A percentile compares a stretch with the other conserved stretches of the same genome.
Conservation (phyloP, 2,888 invertebrate genomes). For the Mechanitis messenoides region DNA sequence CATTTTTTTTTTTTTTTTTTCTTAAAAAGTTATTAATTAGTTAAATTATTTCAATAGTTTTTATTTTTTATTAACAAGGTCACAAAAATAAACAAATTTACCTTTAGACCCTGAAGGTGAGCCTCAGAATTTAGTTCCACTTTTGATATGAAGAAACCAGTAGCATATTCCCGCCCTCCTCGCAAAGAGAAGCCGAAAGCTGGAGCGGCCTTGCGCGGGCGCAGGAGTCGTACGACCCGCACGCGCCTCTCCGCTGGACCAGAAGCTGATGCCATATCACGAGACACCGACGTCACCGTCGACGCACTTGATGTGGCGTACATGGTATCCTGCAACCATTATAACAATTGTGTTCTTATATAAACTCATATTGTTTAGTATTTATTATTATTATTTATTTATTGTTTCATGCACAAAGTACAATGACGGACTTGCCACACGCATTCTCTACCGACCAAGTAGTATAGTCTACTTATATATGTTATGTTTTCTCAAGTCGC, state of each 20-base stretch:
- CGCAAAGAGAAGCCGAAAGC: slow-evolving; percentile 89
- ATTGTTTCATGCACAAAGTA: too few relatives aligned
- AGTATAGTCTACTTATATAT: too few relatives aligned
- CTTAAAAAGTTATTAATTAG: neutral
- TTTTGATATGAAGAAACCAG: slow-evolving; percentile 93
- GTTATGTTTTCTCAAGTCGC: too few relatives aligned
- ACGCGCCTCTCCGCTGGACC: slow-evolving; percentile 53
- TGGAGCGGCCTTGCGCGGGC: slow-evolving; percentile 69
- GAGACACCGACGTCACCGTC: slow-evolving; percentile 59
- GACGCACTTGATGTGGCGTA: slow-evolving; percentile 58
- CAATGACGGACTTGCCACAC: too few relatives aligned
- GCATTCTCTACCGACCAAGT: too few relatives aligned
- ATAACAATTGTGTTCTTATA: neutral
- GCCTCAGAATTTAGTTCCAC: slow-evolving; percentile 93
- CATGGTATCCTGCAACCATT: slow-evolving; percentile 37
- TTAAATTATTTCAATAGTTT: too few relatives aligned
- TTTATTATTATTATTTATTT: too few relatives aligned
- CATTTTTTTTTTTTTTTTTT: too few relatives aligned
- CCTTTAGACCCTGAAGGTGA: slow-evolving; percentile 89
- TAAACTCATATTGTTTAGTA: too few relatives aligned
- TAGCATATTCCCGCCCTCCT: slow-evolving; percentile 92
- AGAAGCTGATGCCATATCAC: slow-evolving; percentile 37
- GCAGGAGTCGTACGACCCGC: slow-evolving; percentile 62
- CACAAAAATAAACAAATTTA: slow-evolving; percentile 47
- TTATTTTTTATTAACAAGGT: too few relatives aligned